Base-by-base conservation (phyloP, 2,113 vertebrate species). In the Zosterops lateralis region DNA sequence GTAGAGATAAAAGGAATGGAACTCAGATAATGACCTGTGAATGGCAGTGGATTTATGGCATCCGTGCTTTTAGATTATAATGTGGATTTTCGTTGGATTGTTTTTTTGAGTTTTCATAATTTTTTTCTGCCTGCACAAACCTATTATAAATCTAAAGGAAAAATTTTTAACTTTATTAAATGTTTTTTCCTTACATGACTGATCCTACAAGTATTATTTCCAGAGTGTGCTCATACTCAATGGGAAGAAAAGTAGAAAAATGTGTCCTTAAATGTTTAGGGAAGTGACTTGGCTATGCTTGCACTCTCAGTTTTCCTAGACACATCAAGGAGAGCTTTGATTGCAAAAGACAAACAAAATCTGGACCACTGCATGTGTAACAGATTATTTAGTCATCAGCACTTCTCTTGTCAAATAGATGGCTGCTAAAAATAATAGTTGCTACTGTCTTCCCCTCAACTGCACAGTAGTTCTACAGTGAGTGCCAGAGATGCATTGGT, bases 321-420 rank as follows among this genome's bases (percentile, higher is more conserved):
- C 0, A 0, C 68, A 91, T 77, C 56, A 94, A 91, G 61, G 53
- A 87, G 72, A 80, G n/a, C 53, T 93, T 74, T 92, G 82, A 83
- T 86, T 95, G 82, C 60, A 91, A 94, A 91, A 95, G 78, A 79
- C 87, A 93, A 83, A 85, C 38, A 80, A 75, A 90, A 93, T 94
- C 36, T 84, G 82, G 51, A 83, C 40, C 72, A 57, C 36, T 53
- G 71, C 87, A 95, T 61, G 44, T 88, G 93, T 79, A 95, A 94
- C 32, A 91, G 77, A 92, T 92, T 91, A 95, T 88, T 95, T 80
- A 92, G 84, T 83, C 89, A 94, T 93, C 93, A 91, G 36, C 58
- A 64, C 54, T 89, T 95, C 70, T 64, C 82, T 90, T 86, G 75
- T 91, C 56, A 90, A 87, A 77, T 74, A 90, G 48, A 92, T 74